These are phyloP conservation scores for Volucella zonaria DNA, from an alignment of 2,888 invertebrate species.

Conservation along the genomic window DNA sequence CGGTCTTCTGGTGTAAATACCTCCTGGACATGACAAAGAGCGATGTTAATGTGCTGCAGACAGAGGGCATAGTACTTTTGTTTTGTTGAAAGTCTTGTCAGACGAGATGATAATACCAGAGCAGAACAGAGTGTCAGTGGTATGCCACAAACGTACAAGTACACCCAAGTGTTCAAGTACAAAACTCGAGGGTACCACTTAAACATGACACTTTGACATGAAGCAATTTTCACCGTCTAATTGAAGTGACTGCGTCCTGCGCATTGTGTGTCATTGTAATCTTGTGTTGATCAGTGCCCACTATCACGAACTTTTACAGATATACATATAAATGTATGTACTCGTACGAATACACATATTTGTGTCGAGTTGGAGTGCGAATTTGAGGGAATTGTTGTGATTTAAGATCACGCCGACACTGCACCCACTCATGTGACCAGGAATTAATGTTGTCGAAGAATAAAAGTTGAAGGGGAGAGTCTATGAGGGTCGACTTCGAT, in stretches of 20 bases:
- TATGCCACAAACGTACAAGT: background rate
- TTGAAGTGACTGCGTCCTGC: conserved; percentile 61
- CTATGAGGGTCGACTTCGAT: conserved; percentile 2
- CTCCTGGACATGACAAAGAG: conserved; percentile 69
- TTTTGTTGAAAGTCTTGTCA: conserved; percentile 62
- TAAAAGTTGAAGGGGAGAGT: conserved; percentile 48
- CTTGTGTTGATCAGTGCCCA: conserved; percentile 29
- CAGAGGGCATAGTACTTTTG: conserved; percentile 59
- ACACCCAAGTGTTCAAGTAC: conserved; percentile 36
- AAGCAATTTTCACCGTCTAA: conserved; percentile 66
- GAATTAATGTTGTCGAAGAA: conserved; percentile 25
- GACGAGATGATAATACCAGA: conserved; percentile 48
- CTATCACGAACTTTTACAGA: conserved; percentile 16
- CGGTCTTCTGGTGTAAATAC: conserved; percentile 69
- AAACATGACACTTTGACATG: conserved; percentile 68
- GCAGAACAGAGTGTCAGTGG: background rate
- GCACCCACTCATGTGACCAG: conserved; percentile 37
- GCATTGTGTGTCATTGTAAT: background rate
- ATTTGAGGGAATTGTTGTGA: conserved; percentile 51
- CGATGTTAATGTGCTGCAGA: conserved; percentile 68
- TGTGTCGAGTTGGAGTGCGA: conserved; percentile 27
- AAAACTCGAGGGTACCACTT: conserved; percentile 59
- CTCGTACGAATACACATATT: conserved; percentile 1
- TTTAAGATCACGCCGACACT: conserved; percentile 20
- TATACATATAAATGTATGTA: too few species aligned